A percentile compares a stretch with the other conserved stretches of the same genome.
Conservation (phyloP, 2,888 invertebrate species). For the Tenthredo notha region DNA sequence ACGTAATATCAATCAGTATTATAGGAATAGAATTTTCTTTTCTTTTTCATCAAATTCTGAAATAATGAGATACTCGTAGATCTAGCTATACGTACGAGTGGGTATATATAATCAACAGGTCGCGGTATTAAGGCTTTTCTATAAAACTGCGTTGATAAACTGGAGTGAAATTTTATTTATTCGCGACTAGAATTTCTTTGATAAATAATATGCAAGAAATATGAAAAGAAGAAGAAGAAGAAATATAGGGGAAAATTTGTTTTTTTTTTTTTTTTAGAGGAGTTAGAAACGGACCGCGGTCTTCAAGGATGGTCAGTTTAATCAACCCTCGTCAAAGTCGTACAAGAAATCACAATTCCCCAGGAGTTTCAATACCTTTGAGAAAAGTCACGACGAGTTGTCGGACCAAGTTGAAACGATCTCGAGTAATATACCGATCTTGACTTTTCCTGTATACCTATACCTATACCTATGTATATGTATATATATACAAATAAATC, state of each 20-base stretch:
- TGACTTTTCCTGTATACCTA: background rate
- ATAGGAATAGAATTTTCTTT: background rate
- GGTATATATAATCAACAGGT: conserved; percentile 3
- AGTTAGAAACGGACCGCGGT: background rate
- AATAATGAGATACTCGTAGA: background rate
- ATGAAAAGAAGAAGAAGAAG: background rate
- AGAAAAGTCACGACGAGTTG: background rate
- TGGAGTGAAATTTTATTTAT: too few relatives aligned
- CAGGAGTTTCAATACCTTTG: conserved; percentile 1
- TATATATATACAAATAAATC: too few relatives aligned
- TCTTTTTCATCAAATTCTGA: background rate
- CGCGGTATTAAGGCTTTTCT: background rate
- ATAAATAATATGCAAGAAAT: background rate
- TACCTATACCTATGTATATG: too few relatives aligned
- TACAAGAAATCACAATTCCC: conserved; percentile 4
- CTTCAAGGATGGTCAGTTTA: conserved; percentile 4
- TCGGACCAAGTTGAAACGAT: conserved; percentile 19
- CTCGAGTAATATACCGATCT: background rate
- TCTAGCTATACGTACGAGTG: background rate
- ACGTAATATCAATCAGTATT: background rate
- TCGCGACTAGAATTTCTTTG: background rate
- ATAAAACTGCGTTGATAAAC: background rate
- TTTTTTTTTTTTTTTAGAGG: background rate
- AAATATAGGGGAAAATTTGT: background rate
- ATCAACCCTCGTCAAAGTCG: conserved; percentile 23